Evolutionary conservation across 1,140 invertebrate genomes (phyloP).

Genomic region (Camponotus pennsylvanicus): DNA sequence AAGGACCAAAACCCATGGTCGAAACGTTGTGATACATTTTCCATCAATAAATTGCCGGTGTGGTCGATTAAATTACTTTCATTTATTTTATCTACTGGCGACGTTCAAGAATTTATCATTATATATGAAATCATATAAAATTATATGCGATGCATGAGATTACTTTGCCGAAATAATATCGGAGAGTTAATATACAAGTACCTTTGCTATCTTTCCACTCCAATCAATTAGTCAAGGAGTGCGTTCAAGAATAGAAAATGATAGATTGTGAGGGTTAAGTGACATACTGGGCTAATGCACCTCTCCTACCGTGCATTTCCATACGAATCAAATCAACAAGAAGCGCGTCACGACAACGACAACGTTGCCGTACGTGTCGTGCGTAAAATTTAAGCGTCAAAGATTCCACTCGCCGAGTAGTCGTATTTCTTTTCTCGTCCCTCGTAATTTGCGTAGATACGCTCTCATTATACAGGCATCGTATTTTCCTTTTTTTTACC

Average conservation of each 20-base stretch:
- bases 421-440: background rate
- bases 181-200: background rate
- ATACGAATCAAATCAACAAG: background rate
- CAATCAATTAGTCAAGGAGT: background rate
- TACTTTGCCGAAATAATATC: background rate
- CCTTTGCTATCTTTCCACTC: background rate
- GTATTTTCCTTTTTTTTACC: background rate
- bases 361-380: background rate
- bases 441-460: slow-evolving; percentile 14
- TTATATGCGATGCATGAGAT: background rate
- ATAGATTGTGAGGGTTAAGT: background rate
- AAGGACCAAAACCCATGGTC: too few relatives aligned
- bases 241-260: background rate
- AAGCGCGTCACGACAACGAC: background rate
- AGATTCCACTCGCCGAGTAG: background rate
- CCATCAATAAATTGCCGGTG: too few relatives aligned
- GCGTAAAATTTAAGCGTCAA: background rate
- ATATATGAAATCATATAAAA: background rate
- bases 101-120: too few relatives aligned
- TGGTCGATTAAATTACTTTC: too few relatives aligned
- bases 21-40: too few relatives aligned
- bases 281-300: background rate
- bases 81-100: too few relatives aligned
- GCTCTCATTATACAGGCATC: slow-evolving; percentile 2
- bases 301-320: background rate